Conservation (phyloP, 2,113 vertebrate species). For the Trogon surrucura region DNA sequence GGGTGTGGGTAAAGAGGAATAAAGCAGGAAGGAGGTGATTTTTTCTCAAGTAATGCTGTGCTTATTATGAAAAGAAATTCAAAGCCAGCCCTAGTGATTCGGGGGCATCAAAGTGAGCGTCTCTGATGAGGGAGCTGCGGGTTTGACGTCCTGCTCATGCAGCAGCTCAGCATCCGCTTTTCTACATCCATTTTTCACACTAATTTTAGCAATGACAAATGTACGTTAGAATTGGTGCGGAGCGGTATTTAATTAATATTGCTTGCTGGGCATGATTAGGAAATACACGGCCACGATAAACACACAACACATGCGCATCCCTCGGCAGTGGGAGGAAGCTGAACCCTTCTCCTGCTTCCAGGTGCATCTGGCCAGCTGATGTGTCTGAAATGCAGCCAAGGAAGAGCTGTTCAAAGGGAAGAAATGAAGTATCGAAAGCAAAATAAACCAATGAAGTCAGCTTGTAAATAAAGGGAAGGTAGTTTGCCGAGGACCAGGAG, state of each 20-base stretch:
- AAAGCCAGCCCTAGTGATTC: background rate
- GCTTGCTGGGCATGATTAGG: background rate
- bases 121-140: background rate
- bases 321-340: background rate
- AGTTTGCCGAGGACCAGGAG: background rate
- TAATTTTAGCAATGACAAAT: background rate
- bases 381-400: background rate
- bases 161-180: background rate
- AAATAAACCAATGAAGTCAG: background rate
- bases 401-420: background rate
- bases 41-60: background rate
- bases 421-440: background rate
- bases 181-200: rapidly evolving
- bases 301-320: background rate
- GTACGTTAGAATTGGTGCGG: background rate
- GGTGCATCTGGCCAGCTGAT: background rate
- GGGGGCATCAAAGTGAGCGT: background rate
- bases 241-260: background rate
- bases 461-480: background rate
- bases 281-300: background rate
- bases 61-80: background rate
- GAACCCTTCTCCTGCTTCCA: background rate
- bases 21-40: background rate
- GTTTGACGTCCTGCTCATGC: background rate
- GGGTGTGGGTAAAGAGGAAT: background rate